Conservation (phyloP, 2,113 vertebrate species). For the Tamias sibiricus region DNA sequence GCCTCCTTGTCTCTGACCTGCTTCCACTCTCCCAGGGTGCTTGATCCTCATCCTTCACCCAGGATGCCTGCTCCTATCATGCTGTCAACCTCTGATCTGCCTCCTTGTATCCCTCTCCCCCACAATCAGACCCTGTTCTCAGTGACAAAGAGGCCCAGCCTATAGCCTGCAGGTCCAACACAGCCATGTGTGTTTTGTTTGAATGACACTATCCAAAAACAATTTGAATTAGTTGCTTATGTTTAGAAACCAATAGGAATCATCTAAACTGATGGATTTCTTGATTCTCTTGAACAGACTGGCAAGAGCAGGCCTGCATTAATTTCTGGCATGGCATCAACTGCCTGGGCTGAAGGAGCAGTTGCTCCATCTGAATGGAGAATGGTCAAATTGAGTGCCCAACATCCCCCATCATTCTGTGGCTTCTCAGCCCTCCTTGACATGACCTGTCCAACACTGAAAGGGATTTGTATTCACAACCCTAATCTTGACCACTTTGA, state of each 20-base stretch:
- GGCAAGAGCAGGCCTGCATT: background rate
- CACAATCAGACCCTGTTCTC: background rate
- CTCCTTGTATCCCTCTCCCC: background rate
- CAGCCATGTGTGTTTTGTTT: background rate
- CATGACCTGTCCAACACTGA: background rate
- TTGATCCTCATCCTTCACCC: background rate
- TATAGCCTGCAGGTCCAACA: background rate
- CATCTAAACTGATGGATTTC: constrained; percentile 40
- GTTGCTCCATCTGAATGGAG: background rate
- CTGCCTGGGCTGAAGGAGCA: background rate
- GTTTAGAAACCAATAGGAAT: constrained; percentile 52
- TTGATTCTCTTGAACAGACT: background rate
- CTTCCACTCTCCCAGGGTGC: background rate
- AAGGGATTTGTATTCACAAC: background rate
- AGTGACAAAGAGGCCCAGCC: background rate
- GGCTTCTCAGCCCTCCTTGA: background rate
- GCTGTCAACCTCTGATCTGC: background rate
- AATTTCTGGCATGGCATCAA: background rate
- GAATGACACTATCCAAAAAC: constrained; percentile 28
- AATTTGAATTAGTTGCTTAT: constrained; percentile 42
- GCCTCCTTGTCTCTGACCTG: background rate
- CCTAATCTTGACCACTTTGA: background rate
- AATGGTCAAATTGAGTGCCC: background rate
- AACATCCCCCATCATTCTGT: background rate
- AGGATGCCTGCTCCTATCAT: background rate